Evolutionary conservation across 2,113 vertebrate species (phyloP).

Genomic region (Oenanthe oenanthe): DNA sequence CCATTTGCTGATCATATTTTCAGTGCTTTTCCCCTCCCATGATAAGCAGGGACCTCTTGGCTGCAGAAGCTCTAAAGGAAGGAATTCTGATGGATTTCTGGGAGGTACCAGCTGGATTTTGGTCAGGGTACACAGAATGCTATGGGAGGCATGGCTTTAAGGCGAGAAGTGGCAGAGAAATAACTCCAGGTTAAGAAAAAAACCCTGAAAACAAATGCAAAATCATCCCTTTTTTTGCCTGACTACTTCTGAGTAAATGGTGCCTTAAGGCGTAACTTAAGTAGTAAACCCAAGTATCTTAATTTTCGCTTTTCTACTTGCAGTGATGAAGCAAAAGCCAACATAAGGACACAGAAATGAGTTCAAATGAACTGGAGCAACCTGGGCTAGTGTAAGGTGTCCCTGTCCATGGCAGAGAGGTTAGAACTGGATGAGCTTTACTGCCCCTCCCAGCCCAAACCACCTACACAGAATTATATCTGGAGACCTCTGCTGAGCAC

Average conservation of each 20-base stretch:
- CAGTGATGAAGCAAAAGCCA: not conserved
- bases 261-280: not conserved
- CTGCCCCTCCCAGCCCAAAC: not conserved
- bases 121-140: not conserved
- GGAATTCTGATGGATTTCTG: not conserved
- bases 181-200: not conserved
- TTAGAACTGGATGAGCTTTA: not conserved
- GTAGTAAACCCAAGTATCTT: not conserved
- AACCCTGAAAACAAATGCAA: not conserved
- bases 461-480: not conserved
- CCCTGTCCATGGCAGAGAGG: not conserved
- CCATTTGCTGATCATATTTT: not conserved
- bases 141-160: not conserved
- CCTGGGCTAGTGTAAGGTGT: not conserved
- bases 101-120: not conserved
- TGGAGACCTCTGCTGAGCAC: not conserved
- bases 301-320: not conserved
- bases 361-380: not conserved
- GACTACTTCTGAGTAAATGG: not conserved
- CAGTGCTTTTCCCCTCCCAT: not conserved
- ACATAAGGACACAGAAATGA: not conserved
- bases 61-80: not conserved
- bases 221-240: not conserved
- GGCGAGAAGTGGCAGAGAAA: not conserved
- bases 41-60: not conserved